Evolutionary conservation across 2,113 vertebrate species (phyloP).

Genomic region (Syngnathus scovelli): DNA sequence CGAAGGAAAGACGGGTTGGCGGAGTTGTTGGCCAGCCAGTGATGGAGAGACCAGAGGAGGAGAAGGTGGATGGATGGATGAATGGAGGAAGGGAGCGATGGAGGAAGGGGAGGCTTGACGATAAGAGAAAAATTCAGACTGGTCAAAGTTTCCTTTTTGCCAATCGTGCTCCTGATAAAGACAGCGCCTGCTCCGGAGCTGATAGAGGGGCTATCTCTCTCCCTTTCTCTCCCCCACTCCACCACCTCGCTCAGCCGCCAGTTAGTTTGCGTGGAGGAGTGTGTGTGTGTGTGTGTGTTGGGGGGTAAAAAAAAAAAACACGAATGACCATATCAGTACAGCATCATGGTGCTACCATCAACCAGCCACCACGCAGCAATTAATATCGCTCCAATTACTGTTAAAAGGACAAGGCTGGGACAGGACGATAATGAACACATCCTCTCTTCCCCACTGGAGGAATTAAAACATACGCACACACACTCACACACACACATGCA

Average conservation of each 20-base stretch:
- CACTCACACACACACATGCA: constrained; percentile 8
- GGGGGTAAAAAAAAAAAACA: neutral
- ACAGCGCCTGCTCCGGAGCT: constrained; percentile 82
- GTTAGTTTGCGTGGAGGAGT: constrained; percentile 74
- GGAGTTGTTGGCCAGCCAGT: constrained; percentile 4
- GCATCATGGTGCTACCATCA: constrained; percentile 80
- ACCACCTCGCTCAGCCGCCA: constrained; percentile 63
- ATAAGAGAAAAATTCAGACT: constrained; percentile 84
- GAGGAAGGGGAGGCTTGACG: constrained; percentile 54
- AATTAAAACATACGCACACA: constrained; percentile 21
- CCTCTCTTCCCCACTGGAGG: constrained; percentile 66
- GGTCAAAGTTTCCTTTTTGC: constrained; percentile 87
- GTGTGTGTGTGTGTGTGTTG: constrained; percentile 7
- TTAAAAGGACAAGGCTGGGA: constrained; percentile 78
- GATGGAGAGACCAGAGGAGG: constrained; percentile 18
- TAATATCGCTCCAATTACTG: constrained; percentile 86
- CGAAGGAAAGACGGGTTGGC: constrained; percentile 17
- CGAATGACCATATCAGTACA: constrained; percentile 68
- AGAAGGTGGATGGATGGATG: constrained; percentile 12
- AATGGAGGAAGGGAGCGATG: constrained; percentile 3
- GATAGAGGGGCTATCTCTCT: constrained; percentile 83
- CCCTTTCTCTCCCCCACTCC: constrained; percentile 32
- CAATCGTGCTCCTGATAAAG: constrained; percentile 90
- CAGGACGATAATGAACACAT: constrained; percentile 81
- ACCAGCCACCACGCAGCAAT: constrained; percentile 79